phyloP scores from a whole-genome alignment of 2,888 invertebrate genomes.

The Cenopis cana region DNA sequence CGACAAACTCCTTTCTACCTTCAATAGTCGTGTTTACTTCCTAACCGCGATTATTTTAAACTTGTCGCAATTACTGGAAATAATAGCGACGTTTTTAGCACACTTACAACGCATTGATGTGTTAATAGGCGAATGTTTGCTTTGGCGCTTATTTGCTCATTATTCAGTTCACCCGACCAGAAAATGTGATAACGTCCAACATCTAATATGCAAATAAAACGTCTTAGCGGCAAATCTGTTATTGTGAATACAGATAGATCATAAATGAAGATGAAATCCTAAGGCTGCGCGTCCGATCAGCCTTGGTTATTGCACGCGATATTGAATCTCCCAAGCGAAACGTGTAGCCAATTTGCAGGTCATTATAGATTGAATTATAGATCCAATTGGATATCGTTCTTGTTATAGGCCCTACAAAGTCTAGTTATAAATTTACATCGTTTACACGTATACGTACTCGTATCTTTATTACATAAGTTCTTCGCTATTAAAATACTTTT shows the following conservation, averaged over 20 bases:
- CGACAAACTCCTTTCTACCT: conserved; percentile 1
- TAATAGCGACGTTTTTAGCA: conserved; percentile 22
- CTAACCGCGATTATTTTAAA: conserved; percentile 20
- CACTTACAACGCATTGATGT: conserved; percentile 22
- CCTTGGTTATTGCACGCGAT: conserved; percentile 66
- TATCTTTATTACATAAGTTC: no score
- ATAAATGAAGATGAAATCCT: conserved; percentile 51
- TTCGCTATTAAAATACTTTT: not conserved
- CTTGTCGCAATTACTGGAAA: conserved; percentile 24
- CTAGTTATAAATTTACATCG: not conserved
- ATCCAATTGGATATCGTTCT: conserved; percentile 32
- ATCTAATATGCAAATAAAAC: conserved; percentile 58
- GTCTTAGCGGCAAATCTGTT: conserved; percentile 68
- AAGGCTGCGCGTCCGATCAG: conserved; percentile 65
- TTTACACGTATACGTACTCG: no score
- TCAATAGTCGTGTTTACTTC: conserved; percentile 22
- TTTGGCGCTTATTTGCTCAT: conserved; percentile 40
- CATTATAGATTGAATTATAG: conserved; percentile 61
- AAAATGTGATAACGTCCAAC: conserved; percentile 55
- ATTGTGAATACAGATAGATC: conserved; percentile 56
- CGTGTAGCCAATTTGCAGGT: conserved; percentile 69
- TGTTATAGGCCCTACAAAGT: conserved; percentile 5
- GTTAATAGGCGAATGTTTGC: conserved; percentile 33
- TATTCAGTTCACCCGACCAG: conserved; percentile 56
- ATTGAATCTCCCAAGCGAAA: conserved; percentile 63